Evolutionary conservation across 2,888 invertebrate genomes (phyloP).

Genomic region (Amphipoea oculea): DNA sequence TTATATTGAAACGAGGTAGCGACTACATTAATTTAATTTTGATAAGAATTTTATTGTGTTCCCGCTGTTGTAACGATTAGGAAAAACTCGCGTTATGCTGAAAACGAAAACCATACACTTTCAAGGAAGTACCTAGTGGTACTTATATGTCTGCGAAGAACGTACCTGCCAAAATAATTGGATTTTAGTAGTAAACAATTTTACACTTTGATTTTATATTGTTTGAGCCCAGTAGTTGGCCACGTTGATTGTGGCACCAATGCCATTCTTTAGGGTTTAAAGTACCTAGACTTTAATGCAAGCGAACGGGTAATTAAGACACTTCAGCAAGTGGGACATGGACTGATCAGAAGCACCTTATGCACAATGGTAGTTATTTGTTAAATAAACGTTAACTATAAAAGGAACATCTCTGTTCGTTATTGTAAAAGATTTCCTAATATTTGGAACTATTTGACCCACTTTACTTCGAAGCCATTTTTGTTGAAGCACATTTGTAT

Average conservation of each 20-base stretch:
- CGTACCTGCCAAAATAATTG: background rate
- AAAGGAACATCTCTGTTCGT: background rate
- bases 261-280: background rate
- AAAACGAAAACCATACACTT: background rate
- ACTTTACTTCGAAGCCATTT: slow-evolving; percentile 9
- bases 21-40: slow-evolving; percentile 16
- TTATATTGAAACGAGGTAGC: slow-evolving; percentile 16
- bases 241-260: background rate
- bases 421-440: background rate
- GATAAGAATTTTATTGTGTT: slow-evolving; percentile 3
- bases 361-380: background rate
- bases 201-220: background rate
- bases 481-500: slow-evolving; percentile 10
- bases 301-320: background rate
- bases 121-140: background rate
- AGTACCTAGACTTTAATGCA: background rate
- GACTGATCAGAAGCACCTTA: background rate
- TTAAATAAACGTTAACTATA: background rate
- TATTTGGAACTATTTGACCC: slow-evolving; percentile 17
- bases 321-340: background rate
- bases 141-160: background rate
- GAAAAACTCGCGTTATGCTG: background rate
- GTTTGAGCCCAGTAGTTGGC: background rate
- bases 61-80: background rate
- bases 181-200: background rate